phyloP scores from a whole-genome alignment of 1,140 invertebrate species.

The Sminthurides bifidus region DNA sequence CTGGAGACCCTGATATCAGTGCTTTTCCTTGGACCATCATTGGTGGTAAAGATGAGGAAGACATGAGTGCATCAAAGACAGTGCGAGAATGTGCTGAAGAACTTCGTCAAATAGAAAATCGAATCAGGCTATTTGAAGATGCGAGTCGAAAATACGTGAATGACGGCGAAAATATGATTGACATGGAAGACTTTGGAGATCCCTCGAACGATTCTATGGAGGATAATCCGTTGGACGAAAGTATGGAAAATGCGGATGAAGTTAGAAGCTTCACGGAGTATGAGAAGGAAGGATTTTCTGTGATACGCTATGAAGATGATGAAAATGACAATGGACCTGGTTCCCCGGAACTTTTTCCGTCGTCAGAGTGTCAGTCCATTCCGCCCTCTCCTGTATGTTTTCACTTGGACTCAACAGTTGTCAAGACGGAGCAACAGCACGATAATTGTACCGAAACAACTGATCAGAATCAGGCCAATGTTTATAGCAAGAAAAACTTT shows the following conservation, averaged over 20 bases:
- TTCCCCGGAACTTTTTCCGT: neutral
- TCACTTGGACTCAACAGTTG: neutral
- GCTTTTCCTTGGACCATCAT: no score
- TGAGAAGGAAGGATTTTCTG: neutral
- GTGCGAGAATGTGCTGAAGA: neutral
- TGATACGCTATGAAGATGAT: neutral
- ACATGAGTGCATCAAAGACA: no score
- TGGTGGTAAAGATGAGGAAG: no score
- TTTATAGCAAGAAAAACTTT: neutral
- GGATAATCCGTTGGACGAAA: neutral
- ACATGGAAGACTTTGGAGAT: neutral
- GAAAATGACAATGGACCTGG: neutral
- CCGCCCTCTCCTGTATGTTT: neutral
- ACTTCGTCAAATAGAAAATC: neutral
- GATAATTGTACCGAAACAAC: no score
- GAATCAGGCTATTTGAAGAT: neutral
- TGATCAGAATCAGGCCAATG: no score
- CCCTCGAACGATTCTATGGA: neutral
- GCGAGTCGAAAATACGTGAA: neutral
- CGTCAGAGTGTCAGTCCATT: neutral
- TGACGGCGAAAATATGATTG: neutral
- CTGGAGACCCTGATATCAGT: no score
- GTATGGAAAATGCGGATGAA: neutral
- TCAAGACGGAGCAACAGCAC: neutral
- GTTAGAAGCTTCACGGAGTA: neutral